phyloP scores from a whole-genome alignment of 2,797 vertebrate species.

The Paramormyrops hopkinsi region DNA sequence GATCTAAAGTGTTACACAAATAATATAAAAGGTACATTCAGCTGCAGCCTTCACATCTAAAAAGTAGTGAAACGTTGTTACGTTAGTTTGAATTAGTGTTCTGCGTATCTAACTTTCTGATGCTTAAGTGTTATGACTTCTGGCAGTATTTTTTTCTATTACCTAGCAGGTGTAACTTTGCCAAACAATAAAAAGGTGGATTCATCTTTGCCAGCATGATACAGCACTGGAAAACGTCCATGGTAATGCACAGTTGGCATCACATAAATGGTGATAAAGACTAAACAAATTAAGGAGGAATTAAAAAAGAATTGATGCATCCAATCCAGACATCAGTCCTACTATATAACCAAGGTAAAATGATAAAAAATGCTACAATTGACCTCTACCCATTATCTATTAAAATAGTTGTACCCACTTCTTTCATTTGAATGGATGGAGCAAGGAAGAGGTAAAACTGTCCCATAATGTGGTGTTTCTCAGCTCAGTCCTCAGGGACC shows the following conservation, averaged over 20 bases:
- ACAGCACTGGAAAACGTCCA: slow-evolving; percentile 26
- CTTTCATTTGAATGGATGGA: background rate
- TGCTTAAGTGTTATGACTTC: slow-evolving; percentile 27
- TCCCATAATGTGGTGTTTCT: slow-evolving; percentile 27
- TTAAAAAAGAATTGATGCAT: background rate
- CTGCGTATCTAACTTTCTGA: slow-evolving; percentile 39
- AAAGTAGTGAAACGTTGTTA: slow-evolving; percentile 26
- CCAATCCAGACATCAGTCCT: background rate
- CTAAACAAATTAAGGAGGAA: background rate
- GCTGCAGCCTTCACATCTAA: slow-evolving; percentile 24
- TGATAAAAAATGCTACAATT: background rate
- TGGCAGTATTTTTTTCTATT: slow-evolving; percentile 16
- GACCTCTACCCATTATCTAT: background rate
- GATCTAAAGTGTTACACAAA: slow-evolving; percentile 26
- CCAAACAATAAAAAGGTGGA: slow-evolving; percentile 33
- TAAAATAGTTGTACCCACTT: background rate
- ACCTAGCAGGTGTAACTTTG: slow-evolving; percentile 36
- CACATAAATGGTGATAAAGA: slow-evolving; percentile 16
- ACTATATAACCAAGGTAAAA: background rate
- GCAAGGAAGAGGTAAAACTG: slow-evolving; percentile 5
- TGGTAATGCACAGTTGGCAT: slow-evolving; percentile 38
- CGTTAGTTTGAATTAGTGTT: slow-evolving; percentile 25
- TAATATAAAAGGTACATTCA: slow-evolving; percentile 49
- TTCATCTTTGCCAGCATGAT: slow-evolving; percentile 30
- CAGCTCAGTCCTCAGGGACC: background rate